These are phyloP conservation scores for Pipistrellus pipistrellus DNA, from an alignment of 2,797 vertebrate genomes.

Conservation along the genomic window DNA sequence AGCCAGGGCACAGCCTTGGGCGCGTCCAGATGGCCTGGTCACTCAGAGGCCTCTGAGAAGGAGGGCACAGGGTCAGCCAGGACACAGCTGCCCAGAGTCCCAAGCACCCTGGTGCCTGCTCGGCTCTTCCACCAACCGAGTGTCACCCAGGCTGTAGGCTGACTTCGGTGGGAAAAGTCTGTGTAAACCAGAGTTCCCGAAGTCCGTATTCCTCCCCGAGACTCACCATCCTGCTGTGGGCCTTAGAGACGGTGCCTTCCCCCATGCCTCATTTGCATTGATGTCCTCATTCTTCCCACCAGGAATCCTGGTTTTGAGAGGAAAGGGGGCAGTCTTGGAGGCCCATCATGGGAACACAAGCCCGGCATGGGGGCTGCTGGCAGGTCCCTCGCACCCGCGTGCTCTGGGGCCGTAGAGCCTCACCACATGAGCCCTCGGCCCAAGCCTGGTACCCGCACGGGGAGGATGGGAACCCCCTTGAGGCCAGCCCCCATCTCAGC, in stretches of 20 bases:
- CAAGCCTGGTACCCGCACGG: rapidly evolving
- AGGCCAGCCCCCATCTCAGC: neutral
- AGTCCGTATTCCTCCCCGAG: neutral
- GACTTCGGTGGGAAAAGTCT: rapidly evolving
- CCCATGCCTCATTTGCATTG: rapidly evolving
- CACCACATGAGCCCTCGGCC: rapidly evolving
- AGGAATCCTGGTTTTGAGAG: neutral
- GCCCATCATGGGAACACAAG: rapidly evolving
- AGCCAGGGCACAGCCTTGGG: neutral
- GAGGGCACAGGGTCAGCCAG: neutral
- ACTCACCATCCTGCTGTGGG: rapidly evolving
- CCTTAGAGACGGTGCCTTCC: neutral
- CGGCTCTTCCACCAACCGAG: rapidly evolving
- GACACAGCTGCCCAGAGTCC: neutral
- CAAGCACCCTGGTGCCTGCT: neutral
- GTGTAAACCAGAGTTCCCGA: neutral
- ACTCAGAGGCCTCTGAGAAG: neutral
- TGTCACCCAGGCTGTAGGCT: neutral
- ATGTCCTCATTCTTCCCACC: neutral
- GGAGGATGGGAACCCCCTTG: neutral
- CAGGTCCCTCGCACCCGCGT: rapidly evolving
- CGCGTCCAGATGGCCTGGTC: neutral
- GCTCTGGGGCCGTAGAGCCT: neutral
- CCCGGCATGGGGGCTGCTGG: neutral
- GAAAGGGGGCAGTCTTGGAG: neutral